phyloP scores from a whole-genome alignment of 30 jellyfish, hydroid and myxozoan species.

The Aurelia sp. region DNA sequence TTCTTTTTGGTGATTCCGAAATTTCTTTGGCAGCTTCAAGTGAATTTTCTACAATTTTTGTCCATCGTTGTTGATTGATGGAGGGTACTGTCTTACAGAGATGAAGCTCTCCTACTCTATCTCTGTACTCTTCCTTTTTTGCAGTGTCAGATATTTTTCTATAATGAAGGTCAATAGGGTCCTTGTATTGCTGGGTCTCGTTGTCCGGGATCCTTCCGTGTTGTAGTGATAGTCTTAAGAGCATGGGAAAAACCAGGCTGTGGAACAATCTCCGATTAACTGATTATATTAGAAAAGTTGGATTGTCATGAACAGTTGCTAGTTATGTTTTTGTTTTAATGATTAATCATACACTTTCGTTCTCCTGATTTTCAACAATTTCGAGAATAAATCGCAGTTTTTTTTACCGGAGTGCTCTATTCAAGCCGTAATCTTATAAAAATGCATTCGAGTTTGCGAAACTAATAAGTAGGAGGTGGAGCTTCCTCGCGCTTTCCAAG shows the following conservation, averaged over 20 bases:
- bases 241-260: slow-evolving; percentile 54
- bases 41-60: too few species aligned
- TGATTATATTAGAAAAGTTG: slow-evolving; percentile 8
- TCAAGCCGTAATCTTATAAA: slow-evolving; percentile 13
- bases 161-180: too few species aligned
- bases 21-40: too few species aligned
- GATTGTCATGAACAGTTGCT: slow-evolving; percentile 28
- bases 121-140: too few species aligned
- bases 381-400: slow-evolving; percentile 8
- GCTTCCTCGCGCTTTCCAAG: slow-evolving; percentile 8
- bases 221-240: too few species aligned
- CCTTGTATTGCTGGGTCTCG: too few species aligned
- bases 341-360: slow-evolving; percentile 21
- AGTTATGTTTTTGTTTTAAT: slow-evolving; percentile 2
- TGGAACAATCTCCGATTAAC: slow-evolving; percentile 22
- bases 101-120: too few species aligned
- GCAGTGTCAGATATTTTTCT: too few species aligned
- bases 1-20: too few species aligned
- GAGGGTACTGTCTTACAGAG: too few species aligned
- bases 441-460: slow-evolving; percentile 24
- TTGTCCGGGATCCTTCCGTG: too few species aligned
- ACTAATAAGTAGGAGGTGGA: slow-evolving; percentile 45
- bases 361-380: slow-evolving; percentile 1
- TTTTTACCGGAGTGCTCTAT: slow-evolving; percentile 1
- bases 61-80: too few species aligned